Evolutionary conservation across 64 coral and sea anemone species (phyloP).

Genomic region (Astreopora myriophthalma): DNA sequence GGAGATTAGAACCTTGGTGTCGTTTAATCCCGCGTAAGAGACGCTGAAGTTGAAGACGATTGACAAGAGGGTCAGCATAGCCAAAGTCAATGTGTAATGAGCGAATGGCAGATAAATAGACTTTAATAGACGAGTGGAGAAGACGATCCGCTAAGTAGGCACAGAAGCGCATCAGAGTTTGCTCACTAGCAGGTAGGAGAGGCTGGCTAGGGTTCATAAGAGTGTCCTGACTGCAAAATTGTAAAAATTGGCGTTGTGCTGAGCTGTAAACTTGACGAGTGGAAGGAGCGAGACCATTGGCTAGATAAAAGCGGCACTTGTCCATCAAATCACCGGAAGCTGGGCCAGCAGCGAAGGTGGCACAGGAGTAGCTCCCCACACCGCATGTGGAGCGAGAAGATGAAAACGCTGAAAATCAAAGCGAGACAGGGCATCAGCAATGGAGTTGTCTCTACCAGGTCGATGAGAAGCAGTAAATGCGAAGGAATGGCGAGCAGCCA

Average conservation of each 20-base stretch:
- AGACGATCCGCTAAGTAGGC: not conserved
- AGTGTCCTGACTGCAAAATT: constrained; percentile 8
- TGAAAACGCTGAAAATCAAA: constrained; percentile 13
- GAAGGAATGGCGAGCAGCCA: too few species aligned
- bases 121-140: not conserved
- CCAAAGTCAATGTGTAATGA: constrained; percentile 18
- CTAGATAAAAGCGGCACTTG: not conserved
- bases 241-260: constrained; percentile 7
- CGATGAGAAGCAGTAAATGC: too few species aligned
- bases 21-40: not conserved
- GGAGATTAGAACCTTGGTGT: not conserved
- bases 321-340: not conserved
- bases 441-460: not conserved
- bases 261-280: constrained; percentile 2
- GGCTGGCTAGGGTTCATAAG: not conserved
- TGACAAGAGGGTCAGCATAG: not conserved
- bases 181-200: constrained; percentile 3
- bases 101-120: not conserved
- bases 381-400: not conserved
- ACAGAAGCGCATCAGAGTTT: not conserved
- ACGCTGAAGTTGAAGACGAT: constrained; percentile 1
- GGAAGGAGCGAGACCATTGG: constrained; percentile 4
- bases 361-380: not conserved
- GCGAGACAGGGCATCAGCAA: constrained; percentile 21
- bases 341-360: not conserved